phyloP scores from a whole-genome alignment of 2,113 vertebrate species.

The Rhadina sibilatrix region DNA sequence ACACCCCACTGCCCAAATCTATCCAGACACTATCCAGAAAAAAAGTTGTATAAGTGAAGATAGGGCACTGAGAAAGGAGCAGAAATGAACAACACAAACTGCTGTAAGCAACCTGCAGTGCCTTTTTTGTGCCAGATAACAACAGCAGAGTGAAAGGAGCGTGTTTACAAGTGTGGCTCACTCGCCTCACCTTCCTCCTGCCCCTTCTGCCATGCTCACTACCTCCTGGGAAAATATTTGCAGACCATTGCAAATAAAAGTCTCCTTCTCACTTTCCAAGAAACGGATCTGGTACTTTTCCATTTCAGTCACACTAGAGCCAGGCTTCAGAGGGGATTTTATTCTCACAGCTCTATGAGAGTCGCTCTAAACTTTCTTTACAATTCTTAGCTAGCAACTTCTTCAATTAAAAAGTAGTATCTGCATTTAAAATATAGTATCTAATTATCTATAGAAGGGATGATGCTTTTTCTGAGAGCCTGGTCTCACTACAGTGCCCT shows the following conservation, averaged over 20 bases:
- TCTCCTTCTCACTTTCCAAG: constrained; percentile 70
- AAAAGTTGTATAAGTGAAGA: background rate
- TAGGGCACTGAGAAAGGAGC: background rate
- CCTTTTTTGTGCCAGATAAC: background rate
- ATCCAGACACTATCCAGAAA: background rate
- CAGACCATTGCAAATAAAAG: constrained; percentile 56
- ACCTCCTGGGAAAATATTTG: constrained; percentile 49
- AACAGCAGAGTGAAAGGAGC: background rate
- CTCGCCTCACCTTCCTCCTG: constrained; percentile 28
- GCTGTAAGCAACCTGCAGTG: background rate
- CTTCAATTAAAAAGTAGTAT: background rate
- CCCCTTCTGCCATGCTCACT: background rate
- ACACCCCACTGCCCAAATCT: background rate
- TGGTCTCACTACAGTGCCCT: background rate
- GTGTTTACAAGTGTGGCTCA: background rate
- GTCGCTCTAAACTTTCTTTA: constrained; percentile 20
- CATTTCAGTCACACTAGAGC: constrained; percentile 35
- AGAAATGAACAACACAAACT: background rate
- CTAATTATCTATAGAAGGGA: background rate
- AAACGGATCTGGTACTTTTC: constrained; percentile 72
- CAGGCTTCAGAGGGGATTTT: constrained; percentile 35
- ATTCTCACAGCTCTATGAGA: background rate
- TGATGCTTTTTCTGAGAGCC: background rate
- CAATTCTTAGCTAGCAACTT: constrained; percentile 1
- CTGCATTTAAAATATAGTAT: background rate